Percentiles rank a stretch among this genome's conserved stretches.
These are phyloP conservation scores for Drosophila longiperda DNA, from an alignment of 2,888 invertebrate species.

Conservation along the genomic window DNA sequence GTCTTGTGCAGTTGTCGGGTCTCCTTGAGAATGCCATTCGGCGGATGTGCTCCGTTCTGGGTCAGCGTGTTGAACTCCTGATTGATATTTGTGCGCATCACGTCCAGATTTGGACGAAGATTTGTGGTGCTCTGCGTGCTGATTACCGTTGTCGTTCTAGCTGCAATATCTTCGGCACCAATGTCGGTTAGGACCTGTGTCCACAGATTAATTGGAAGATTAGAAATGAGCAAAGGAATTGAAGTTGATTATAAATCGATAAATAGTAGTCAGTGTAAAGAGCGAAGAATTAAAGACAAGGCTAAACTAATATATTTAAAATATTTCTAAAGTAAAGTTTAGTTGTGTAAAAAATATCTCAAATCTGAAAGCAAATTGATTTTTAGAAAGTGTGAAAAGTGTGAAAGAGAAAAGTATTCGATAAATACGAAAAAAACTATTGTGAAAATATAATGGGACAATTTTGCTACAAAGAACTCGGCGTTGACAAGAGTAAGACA, in stretches of 20 bases:
- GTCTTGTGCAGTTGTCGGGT: slow-evolving; percentile 88
- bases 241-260: neutral
- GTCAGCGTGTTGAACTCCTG: slow-evolving; percentile 84
- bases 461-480: neutral
- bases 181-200: slow-evolving; percentile 84
- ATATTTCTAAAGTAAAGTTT: neutral
- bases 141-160: slow-evolving; percentile 90
- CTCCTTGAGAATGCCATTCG: slow-evolving; percentile 85
- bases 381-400: neutral
- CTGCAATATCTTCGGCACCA: slow-evolving; percentile 88
- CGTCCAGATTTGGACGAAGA: slow-evolving; percentile 83
- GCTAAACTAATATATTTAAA: neutral
- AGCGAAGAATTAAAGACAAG: neutral
- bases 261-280: neutral
- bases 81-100: slow-evolving; percentile 84
- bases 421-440: neutral
- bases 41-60: slow-evolving; percentile 85
- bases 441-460: neutral
- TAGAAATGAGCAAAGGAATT: neutral
- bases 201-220: neutral
- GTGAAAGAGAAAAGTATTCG: neutral
- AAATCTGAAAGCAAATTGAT: too few species aligned
- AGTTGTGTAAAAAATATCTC: neutral
- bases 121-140: slow-evolving; percentile 86
- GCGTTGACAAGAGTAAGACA: neutral